A percentile compares a stretch with the other conserved stretches of the same genome.
These are phyloP conservation scores for Drosophila ficusphila DNA, from an alignment of 1,140 invertebrate genomes.

Conservation along the genomic window DNA sequence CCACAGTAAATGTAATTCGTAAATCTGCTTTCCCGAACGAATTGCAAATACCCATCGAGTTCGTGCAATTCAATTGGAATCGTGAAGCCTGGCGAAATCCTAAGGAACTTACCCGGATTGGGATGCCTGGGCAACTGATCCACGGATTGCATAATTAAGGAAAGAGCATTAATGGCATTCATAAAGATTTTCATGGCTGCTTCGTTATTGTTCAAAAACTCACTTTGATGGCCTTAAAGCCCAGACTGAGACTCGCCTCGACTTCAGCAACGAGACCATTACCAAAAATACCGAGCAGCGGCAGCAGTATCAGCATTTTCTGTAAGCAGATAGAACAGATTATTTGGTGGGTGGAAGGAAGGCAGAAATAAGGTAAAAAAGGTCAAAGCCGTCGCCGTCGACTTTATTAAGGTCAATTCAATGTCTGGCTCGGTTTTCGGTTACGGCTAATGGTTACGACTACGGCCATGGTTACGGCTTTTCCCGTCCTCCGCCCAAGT, in stretches of 20 bases:
- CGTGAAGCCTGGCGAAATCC: slow-evolving; percentile 2
- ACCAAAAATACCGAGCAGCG: slow-evolving; percentile 72
- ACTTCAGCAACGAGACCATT: slow-evolving; percentile 76
- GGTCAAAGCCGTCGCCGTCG: slow-evolving; percentile 49
- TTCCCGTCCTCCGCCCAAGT: not conserved
- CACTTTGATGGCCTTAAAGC: slow-evolving; percentile 81
- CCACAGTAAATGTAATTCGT: slow-evolving; percentile 66
- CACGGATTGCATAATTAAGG: slow-evolving; percentile 42
- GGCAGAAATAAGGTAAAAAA: slow-evolving; percentile 53
- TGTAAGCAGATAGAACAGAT: slow-evolving; percentile 49
- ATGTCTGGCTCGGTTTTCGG: slow-evolving; percentile 68
- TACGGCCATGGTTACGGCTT: slow-evolving; percentile 42
- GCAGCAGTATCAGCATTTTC: slow-evolving; percentile 83
- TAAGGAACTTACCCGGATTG: slow-evolving; percentile 74
- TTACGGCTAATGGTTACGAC: slow-evolving; percentile 75
- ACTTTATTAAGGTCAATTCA: slow-evolving; percentile 82
- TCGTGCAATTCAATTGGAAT: slow-evolving; percentile 27
- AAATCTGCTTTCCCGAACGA: slow-evolving; percentile 50
- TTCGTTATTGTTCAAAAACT: slow-evolving; percentile 44
- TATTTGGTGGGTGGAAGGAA: slow-evolving; percentile 27
- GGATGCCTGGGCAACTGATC: slow-evolving; percentile 71
- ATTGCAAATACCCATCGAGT: slow-evolving; percentile 42
- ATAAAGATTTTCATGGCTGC: slow-evolving; percentile 49
- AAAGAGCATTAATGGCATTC: slow-evolving; percentile 64
- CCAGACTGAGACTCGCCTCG: slow-evolving; percentile 73